phyloP scores from a whole-genome alignment of 92 coral and sea anemone genomes.

The Heteractis magnifica region DNA sequence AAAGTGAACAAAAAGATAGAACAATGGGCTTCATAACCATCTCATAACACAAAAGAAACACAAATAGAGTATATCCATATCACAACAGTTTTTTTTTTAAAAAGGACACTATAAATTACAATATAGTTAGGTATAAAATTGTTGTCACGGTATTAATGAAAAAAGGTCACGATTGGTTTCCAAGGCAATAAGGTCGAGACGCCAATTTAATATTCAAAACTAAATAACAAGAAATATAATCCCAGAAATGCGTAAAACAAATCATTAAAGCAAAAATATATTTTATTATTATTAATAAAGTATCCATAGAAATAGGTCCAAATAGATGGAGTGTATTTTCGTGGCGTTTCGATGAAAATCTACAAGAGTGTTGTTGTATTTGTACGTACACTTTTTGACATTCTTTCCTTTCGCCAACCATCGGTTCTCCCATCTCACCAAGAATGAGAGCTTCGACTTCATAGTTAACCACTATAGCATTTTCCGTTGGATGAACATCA shows the following conservation, averaged over 20 bases:
- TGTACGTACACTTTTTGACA: conserved; percentile 94
- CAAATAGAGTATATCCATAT: too few relatives aligned
- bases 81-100: not conserved
- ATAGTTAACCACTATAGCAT: conserved; percentile 96
- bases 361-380: not conserved
- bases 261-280: not conserved
- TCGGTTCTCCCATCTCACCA: conserved; percentile 98
- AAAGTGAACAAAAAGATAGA: too few relatives aligned
- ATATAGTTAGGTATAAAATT: too few relatives aligned
- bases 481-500: conserved; percentile 99
- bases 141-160: not conserved
- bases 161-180: not conserved
- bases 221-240: not conserved
- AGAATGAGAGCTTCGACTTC: conserved; percentile 98
- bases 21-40: too few relatives aligned
- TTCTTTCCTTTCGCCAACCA: conserved; percentile 97
- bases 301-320: too few relatives aligned
- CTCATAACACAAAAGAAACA: too few relatives aligned
- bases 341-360: not conserved
- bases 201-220: conserved; percentile 1
- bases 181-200: conserved; percentile 4
- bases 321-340: not conserved
- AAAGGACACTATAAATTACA: not conserved
- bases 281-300: not conserved
- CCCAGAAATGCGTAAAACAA: not conserved